A percentile compares a stretch with the other conserved stretches of the same genome.
Conservation (phyloP, 2,113 vertebrate genomes). For the Etia nguti region DNA sequence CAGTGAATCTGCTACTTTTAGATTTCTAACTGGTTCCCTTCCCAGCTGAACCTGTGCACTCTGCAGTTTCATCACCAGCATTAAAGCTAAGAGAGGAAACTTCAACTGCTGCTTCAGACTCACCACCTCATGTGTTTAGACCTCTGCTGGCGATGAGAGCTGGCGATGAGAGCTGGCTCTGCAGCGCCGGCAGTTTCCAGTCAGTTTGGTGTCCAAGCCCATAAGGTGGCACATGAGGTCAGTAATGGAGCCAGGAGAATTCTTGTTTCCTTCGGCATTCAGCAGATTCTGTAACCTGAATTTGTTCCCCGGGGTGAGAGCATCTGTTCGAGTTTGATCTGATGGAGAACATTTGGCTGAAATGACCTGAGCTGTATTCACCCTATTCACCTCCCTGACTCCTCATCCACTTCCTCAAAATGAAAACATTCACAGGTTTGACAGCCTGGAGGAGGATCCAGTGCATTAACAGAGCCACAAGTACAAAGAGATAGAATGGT, state of each 20-base stretch:
- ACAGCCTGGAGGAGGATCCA: background rate
- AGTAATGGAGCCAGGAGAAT: background rate
- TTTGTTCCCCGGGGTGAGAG: background rate
- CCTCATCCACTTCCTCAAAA: background rate
- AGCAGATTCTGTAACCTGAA: background rate
- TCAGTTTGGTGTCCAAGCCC: background rate
- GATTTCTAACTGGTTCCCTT: background rate
- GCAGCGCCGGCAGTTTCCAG: background rate
- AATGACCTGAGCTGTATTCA: background rate
- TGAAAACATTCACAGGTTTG: background rate
- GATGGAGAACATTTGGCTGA: background rate
- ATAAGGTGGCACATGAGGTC: background rate
- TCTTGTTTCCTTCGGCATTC: background rate
- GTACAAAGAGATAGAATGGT: background rate
- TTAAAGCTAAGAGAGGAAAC: background rate
- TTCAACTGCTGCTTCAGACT: background rate
- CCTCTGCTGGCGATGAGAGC: background rate
- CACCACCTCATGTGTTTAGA: background rate
- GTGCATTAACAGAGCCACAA: background rate
- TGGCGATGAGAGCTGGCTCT: background rate
- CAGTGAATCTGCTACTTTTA: background rate
- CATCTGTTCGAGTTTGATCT: background rate
- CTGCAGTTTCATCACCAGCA: background rate
- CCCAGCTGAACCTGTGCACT: background rate
- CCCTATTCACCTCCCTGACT: background rate